phyloP scores from a whole-genome alignment of 2,113 vertebrate species.

The Equus przewalskii region DNA sequence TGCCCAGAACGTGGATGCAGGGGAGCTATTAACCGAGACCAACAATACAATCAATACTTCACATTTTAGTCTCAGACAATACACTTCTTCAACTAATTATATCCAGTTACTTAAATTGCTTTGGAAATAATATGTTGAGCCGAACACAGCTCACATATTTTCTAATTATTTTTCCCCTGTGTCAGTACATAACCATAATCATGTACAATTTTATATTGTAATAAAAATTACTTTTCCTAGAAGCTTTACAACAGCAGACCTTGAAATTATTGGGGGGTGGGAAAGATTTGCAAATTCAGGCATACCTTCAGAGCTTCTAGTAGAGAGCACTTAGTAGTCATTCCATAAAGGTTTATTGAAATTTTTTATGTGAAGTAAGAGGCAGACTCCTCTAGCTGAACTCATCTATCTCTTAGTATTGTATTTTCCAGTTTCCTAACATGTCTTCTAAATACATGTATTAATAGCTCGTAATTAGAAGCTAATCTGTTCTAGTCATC shows the following conservation, averaged over 20 bases:
- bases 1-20: background rate
- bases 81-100: background rate
- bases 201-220: background rate
- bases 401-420: background rate
- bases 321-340: background rate
- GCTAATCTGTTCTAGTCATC: background rate
- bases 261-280: background rate
- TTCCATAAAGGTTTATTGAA: background rate
- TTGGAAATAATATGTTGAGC: constrained; percentile 25
- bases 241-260: background rate
- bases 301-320: background rate
- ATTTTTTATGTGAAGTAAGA: background rate
- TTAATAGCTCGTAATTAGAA: background rate
- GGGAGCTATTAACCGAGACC: background rate
- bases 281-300: background rate
- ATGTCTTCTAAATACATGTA: background rate
- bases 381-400: background rate
- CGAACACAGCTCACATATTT: background rate
- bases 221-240: background rate
- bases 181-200: background rate
- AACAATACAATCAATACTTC: background rate
- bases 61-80: background rate
- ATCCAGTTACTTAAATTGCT: background rate
- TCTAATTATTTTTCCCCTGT: background rate
- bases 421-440: background rate